Base-by-base conservation (phyloP, 2,113 vertebrate genomes). In the Eubucco bourcierii region DNA sequence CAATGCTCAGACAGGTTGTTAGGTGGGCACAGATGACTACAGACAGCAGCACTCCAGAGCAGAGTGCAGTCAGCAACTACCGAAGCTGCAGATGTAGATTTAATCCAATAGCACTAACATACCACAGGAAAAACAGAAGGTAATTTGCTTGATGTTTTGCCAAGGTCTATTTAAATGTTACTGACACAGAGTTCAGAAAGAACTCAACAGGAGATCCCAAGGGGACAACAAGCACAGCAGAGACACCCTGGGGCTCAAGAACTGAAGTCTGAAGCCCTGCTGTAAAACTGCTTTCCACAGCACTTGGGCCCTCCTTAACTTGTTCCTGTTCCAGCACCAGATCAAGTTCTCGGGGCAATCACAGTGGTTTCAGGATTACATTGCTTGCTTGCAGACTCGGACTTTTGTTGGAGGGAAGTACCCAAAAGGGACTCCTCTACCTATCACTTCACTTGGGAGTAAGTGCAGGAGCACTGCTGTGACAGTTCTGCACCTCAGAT, bases 241-340 rank as follows among this genome's bases (percentile, higher is more conserved):
- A 47, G 29, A 73, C 23, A 29, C 33, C 0, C 0, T 20, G 34
- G 63, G 2, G n/a, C 4, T 3, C 6, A 66, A 71, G 70, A 70
- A 31, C 11, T 23, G 0, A 1, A 73, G 56, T 15, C 7, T 34
- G 10, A 34, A 78, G 41, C 50, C 21, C 65, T 64, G 47, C 50
- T 83, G 52, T 55, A 53, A 70, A 80, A 65, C 15, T 33, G 34
- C 50, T 83, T 66, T 23, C 20, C 6, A 1, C 5, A 19, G 25
- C 50, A 37, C 27, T 17, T 33, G 31, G 21, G 56, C 21, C 29
- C 46, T 4, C 6, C 29, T 25, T 9, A 59, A 52, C 14, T 41
- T n/a, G 3, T 24, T 84, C 59, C 27, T 77, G 10, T 67, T 39
- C 28, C 3, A 3, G 41, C 34, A 63, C 21, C 41, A 68, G 14